A percentile compares a stretch with the other conserved stretches of the same genome.
These are phyloP conservation scores for Knipowitschia caucasica DNA, from an alignment of 2,797 vertebrate genomes.

Conservation along the genomic window DNA sequence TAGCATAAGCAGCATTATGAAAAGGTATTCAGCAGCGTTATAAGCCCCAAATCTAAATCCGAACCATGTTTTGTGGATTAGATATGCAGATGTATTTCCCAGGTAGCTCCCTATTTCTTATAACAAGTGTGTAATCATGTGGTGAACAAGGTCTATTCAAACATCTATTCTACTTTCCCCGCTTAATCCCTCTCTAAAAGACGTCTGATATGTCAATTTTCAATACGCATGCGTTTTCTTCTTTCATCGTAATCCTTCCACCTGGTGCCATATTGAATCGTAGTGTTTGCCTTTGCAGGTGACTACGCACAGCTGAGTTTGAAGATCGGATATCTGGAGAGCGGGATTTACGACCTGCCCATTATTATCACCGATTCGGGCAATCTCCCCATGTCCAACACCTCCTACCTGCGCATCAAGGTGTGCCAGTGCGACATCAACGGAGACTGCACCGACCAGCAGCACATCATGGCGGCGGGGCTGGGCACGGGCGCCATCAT, in stretches of 20 bases:
- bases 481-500: conserved; percentile 94
- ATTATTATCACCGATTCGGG: conserved; percentile 96
- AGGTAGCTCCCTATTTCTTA: conserved; percentile 56
- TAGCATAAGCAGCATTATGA: conserved; percentile 72
- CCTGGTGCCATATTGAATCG: conserved; percentile 3
- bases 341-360: conserved; percentile 92
- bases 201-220: conserved; percentile 27
- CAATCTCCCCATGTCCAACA: conserved; percentile 91
- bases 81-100: conserved; percentile 64
- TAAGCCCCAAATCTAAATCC: conserved; percentile 72
- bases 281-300: conserved; percentile 80
- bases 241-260: conserved; percentile 19
- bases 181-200: conserved; percentile 45
- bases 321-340: conserved; percentile 88
- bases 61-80: conserved; percentile 62
- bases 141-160: conserved; percentile 40
- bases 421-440: conserved; percentile 94
- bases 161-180: conserved; percentile 34
- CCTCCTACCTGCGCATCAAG: conserved; percentile 90
- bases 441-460: conserved; percentile 91
- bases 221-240: conserved; percentile 9
- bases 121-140: conserved; percentile 50
- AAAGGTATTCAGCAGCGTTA: conserved; percentile 68
- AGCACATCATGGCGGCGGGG: conserved; percentile 89
- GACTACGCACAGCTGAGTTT: conserved; percentile 91